phyloP scores from a whole-genome alignment of 2,797 vertebrate genomes.

The Cossypha niveicapilla region DNA sequence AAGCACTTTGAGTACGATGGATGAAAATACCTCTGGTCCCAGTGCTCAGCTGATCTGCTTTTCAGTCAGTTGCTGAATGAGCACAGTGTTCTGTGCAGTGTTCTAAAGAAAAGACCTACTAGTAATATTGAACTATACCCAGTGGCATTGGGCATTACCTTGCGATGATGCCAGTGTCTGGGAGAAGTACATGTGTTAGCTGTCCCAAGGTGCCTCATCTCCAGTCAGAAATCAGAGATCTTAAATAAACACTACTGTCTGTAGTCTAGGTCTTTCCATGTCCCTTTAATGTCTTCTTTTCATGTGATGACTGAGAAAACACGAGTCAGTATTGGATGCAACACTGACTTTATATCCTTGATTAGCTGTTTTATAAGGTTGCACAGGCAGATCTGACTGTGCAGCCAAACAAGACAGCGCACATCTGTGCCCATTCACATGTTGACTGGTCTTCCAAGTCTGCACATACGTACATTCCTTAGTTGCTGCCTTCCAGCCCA shows the following conservation, averaged over 20 bases:
- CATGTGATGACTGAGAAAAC: background rate
- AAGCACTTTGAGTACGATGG: background rate
- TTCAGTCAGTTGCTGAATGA: background rate
- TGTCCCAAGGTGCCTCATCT: background rate
- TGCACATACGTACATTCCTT: accelerated
- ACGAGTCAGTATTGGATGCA: background rate
- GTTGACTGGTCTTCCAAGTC: accelerated
- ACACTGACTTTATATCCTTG: background rate
- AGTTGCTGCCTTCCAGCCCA: background rate
- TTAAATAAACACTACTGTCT: background rate
- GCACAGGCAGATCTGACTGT: accelerated
- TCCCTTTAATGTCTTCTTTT: background rate
- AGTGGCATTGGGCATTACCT: background rate
- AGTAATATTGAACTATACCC: background rate
- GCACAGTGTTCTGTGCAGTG: background rate
- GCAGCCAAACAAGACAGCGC: background rate
- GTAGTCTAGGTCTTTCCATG: background rate
- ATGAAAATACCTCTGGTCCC: background rate
- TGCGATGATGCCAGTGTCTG: background rate
- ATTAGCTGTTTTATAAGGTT: background rate
- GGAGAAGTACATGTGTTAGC: background rate
- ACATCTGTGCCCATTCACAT: accelerated
- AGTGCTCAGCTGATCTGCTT: background rate
- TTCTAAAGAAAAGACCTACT: background rate
- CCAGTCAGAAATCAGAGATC: background rate